Base-by-base conservation (phyloP, 2,797 vertebrate genomes). In the Myiothlypis coronata region DNA sequence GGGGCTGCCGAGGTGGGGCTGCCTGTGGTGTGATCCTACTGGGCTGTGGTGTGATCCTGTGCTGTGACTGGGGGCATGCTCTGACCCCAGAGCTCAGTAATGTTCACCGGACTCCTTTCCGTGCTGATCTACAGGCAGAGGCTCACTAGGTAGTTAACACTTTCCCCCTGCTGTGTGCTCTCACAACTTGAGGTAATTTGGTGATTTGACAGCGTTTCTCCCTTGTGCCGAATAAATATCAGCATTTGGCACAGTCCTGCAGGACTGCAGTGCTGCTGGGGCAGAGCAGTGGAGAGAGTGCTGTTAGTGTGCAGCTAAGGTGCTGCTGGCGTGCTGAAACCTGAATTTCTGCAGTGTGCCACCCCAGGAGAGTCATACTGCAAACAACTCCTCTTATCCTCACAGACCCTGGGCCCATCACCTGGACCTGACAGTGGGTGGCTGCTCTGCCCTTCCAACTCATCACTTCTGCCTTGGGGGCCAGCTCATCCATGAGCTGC, bases 321-420 rank as follows among this genome's bases (percentile, higher is more conserved):
- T 69, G 65, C 57, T 39, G 75, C 50, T 76, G 76, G n/a, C 26
- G 19, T 41, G 7, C 57, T 35, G 27, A 64, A 68, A 61, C 56
- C 39, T 14, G 2, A 2, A 19, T 65, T 80, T 46, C 72, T 68
- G 77, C 52, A 28, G 47, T 19, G 60, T 2, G 2, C 63, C 49
- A 39, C 44, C 19, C 5, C 7, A 1, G 21, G 6, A 12, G 18
- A 30, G 59, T 9, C 6, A 0, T 17, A 1, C 37, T 64, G 53
- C 57, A 35, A 69, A 21, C 22, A 32, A 6, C 1, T 10, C 8
- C 34, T 41, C 57, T 26, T 34, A 39, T 34, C 34, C 26, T 18
- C 21, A 2, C 37, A 16, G 23, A 8, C 32, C 8, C 1, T 24
- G 0, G 0, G 15, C 24, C 23, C 1, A 2, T 44, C 6, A 2